A percentile compares a stretch with the other conserved stretches of the same genome.
phyloP scores from a whole-genome alignment of 2,888 invertebrate species.

The Cyclophora punctaria region DNA sequence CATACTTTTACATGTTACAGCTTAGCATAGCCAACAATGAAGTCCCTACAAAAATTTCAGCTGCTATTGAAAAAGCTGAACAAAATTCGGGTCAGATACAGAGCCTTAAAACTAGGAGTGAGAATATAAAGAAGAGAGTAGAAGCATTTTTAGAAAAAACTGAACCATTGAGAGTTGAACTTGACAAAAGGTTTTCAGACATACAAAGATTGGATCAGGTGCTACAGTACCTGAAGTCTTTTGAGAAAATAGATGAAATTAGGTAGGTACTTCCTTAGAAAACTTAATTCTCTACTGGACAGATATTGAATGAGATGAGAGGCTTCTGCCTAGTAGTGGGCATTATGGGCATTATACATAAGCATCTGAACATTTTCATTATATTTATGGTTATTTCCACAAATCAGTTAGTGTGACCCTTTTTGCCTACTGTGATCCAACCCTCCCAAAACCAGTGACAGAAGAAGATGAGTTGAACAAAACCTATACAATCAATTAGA shows the following conservation, averaged over 20 bases:
- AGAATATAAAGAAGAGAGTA: slow-evolving; percentile 50
- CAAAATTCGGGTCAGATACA: slow-evolving; percentile 67
- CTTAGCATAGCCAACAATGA: slow-evolving; percentile 77
- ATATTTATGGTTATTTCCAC: too few relatives aligned
- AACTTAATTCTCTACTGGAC: neutral
- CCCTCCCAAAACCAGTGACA: too few relatives aligned
- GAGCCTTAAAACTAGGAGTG: slow-evolving; percentile 62
- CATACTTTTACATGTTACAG: slow-evolving; percentile 45
- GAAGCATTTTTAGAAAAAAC: slow-evolving; percentile 51
- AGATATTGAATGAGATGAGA: neutral
- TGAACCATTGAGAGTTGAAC: slow-evolving; percentile 55
- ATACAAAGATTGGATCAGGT: slow-evolving; percentile 73
- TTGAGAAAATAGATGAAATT: slow-evolving; percentile 81
- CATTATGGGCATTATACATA: too few relatives aligned
- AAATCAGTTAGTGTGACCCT: too few relatives aligned
- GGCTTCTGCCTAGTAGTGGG: too few relatives aligned
- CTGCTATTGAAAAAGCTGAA: slow-evolving; percentile 78
- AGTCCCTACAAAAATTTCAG: slow-evolving; percentile 77
- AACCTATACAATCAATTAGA: too few relatives aligned
- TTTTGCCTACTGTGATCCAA: too few relatives aligned
- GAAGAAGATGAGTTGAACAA: too few relatives aligned
- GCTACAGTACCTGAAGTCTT: slow-evolving; percentile 79
- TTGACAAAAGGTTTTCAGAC: slow-evolving; percentile 60
- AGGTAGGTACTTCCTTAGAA: slow-evolving; percentile 64
- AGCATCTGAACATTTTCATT: too few relatives aligned